Evolutionary conservation across 2,113 vertebrate genomes (phyloP).

Genomic region (Cinclus mexicanus): DNA sequence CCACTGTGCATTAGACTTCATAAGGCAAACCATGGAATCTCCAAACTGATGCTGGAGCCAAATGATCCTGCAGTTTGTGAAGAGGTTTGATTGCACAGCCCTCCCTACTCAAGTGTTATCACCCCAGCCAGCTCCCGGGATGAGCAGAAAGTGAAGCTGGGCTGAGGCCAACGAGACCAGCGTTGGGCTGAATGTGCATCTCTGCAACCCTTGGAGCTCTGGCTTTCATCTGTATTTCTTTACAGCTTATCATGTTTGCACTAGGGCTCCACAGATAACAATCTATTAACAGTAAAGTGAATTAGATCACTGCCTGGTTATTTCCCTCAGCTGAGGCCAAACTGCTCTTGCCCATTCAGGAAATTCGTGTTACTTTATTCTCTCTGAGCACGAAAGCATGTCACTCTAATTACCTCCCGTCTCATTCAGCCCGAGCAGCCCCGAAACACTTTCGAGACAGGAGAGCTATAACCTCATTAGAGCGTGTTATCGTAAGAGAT

Average conservation of each 20-base stretch:
- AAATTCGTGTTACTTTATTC: constrained; percentile 60
- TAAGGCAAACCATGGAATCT: background rate
- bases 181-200: background rate
- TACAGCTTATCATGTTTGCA: constrained; percentile 40
- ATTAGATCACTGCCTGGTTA: constrained; percentile 55
- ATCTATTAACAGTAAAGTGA: constrained; percentile 62
- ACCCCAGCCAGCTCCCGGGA: background rate
- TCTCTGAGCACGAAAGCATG: constrained; percentile 47
- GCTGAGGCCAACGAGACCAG: background rate
- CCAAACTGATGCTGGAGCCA: background rate
- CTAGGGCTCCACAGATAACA: constrained; percentile 13
- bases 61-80: background rate
- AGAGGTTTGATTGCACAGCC: background rate
- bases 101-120: background rate
- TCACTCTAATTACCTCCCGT: constrained; percentile 35
- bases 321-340: constrained; percentile 58
- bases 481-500: constrained; percentile 49
- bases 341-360: constrained; percentile 45
- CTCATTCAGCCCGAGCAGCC: background rate
- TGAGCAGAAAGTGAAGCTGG: background rate
- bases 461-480: constrained; percentile 61
- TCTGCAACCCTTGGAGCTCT: background rate
- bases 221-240: constrained; percentile 41
- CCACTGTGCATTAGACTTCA: background rate
- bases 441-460: background rate